Percentiles rank a stretch among this genome's conserved stretches.
Conservation (phyloP, 2,888 invertebrate species). For the Dendrolimus pini region DNA sequence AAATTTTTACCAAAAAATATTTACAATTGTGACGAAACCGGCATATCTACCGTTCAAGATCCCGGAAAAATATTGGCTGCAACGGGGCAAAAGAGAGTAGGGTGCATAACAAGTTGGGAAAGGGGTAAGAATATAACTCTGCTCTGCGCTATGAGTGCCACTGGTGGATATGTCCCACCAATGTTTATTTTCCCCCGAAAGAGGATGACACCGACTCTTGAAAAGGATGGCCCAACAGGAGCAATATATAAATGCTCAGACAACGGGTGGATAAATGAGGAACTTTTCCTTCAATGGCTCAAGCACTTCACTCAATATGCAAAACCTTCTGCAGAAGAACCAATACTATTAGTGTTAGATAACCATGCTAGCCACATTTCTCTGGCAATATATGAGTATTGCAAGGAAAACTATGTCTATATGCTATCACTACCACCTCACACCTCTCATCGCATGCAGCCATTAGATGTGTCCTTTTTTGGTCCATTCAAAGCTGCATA, state of each 20-base stretch:
- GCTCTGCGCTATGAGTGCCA: too few species aligned
- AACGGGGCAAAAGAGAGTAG: too few species aligned
- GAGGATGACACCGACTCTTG: constrained; percentile 32
- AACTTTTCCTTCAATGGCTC: constrained; percentile 20
- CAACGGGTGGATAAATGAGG: constrained; percentile 17
- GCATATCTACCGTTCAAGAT: too few species aligned
- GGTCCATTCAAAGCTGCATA: constrained; percentile 14
- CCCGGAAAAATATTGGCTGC: too few species aligned
- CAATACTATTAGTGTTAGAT: constrained; percentile 27
- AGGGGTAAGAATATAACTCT: too few species aligned
- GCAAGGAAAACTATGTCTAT: constrained; percentile 14
- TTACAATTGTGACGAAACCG: too few species aligned
- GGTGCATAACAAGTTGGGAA: too few species aligned
- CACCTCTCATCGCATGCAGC: constrained; percentile 22
- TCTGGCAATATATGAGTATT: constrained; percentile 20
- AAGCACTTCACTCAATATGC: constrained; percentile 12
- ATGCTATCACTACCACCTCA: constrained; percentile 21
- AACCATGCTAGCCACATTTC: constrained; percentile 29
- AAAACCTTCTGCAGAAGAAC: constrained; percentile 17
- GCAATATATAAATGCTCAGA: constrained; percentile 23
- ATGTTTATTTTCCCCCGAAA: too few species aligned
- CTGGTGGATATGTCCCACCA: too few species aligned
- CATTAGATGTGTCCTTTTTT: constrained; percentile 22
- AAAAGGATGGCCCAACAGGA: constrained; percentile 36
- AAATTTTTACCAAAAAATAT: too few species aligned